A percentile compares a stretch with the other conserved stretches of the same genome.
These are phyloP conservation scores for Clusia tigrina DNA, from an alignment of 2,888 invertebrate species.

Conservation along the genomic window DNA sequence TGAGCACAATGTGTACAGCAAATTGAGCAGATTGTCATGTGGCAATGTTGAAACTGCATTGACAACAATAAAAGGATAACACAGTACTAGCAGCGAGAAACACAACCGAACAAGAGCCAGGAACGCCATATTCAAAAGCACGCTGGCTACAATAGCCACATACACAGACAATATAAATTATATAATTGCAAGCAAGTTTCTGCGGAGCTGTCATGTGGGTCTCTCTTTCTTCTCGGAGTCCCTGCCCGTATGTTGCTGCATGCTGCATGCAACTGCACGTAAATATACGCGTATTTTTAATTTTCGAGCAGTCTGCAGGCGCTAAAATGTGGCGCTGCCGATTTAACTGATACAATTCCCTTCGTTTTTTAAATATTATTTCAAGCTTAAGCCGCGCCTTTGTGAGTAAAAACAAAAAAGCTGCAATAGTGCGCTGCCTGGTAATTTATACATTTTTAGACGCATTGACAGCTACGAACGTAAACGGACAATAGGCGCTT, in stretches of 20 bases:
- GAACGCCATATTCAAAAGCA: no score
- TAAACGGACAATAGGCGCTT: no score
- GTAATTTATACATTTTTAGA: slow-evolving; percentile 5
- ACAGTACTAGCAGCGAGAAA: no score
- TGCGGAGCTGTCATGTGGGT: not conserved
- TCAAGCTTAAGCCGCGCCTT: not conserved
- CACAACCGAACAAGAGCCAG: no score
- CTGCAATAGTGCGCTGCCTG: not conserved
- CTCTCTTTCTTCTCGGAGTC: not conserved
- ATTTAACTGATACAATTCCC: not conserved
- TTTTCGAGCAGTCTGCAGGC: not conserved
- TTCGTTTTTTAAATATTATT: not conserved
- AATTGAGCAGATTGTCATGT: not conserved
- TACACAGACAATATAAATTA: slow-evolving; percentile 3
- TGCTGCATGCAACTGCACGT: not conserved
- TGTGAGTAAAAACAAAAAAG: not conserved
- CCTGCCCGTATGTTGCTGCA: not conserved
- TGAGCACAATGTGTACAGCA: no score
- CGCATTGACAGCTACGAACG: not conserved
- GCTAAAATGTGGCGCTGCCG: not conserved
- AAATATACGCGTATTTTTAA: not conserved
- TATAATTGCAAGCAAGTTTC: not conserved
- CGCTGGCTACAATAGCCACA: not conserved
- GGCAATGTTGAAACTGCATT: not conserved
- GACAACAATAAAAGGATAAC: not conserved